Base-by-base conservation (phyloP, 2,113 vertebrate species). In the Mesitornis unicolor region DNA sequence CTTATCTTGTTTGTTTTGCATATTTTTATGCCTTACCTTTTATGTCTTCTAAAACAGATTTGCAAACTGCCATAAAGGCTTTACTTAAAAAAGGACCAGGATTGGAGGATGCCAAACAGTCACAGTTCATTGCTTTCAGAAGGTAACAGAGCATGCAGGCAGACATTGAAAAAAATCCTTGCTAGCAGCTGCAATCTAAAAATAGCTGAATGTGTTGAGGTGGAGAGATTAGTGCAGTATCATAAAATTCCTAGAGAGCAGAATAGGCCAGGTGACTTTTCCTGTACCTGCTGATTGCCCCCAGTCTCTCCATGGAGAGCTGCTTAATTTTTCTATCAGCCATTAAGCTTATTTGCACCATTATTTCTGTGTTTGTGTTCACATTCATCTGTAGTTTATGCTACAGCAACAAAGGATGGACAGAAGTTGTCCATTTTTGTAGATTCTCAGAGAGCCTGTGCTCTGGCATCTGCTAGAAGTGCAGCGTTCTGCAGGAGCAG, bases 111-210 rank as follows among this genome's bases (percentile, higher is more conserved):
- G 92, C 98, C 79, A 29, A 68, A 47, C 96, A 95, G 13, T 99
- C 99, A 8, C 99, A 99, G 67, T 99, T 99, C 96, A 98, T 99
- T 97, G 98, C 99, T 75, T 99, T 99, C 96, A 98, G 97, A 97
- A 98, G 98, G 99, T 99, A 98, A 95, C 0, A 1, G 85, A 83
- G 31, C 36, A 31, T 43, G 10, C 82, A 77, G 38, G 16, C 53
- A 83, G 53, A 51, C 10, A 9, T 2, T 48, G 63, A 57, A 86
- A 85, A n/a, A 50, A 85, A 40, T 22, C n/a, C 45, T 59, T 91
- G 33, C 51, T 84, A 42, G 54, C 64, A 78, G 40, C 47, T 47
- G 43, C n/a, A 45, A 0, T 51, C 57, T 92, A 85, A 91, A 96
- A 77, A 84, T 29, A 78, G 22, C 20, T 77, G 57, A 40, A 26